Percentiles rank a stretch among this genome's conserved stretches.
Evolutionary conservation across 2,113 vertebrate genomes (phyloP).

Genomic region (Progne subis): DNA sequence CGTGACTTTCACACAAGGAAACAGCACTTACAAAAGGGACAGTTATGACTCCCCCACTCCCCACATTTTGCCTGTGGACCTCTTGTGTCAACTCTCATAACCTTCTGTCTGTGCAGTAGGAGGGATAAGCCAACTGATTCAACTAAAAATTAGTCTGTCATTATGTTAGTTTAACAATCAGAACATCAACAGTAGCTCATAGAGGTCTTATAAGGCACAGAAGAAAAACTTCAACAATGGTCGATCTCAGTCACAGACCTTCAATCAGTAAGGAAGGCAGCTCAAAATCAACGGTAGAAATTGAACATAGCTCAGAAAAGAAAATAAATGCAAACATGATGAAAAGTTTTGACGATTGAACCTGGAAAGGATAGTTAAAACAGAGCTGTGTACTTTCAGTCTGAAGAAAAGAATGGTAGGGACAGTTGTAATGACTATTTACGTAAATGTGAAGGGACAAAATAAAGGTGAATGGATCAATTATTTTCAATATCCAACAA

Average conservation of each 20-base stretch:
- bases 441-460: neutral
- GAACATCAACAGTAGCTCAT: neutral
- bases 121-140: neutral
- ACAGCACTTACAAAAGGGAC: neutral
- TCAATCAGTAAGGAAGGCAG: neutral
- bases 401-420: neutral
- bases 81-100: neutral
- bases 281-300: neutral
- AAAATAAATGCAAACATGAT: neutral
- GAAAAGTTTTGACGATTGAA: neutral
- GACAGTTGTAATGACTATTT: neutral
- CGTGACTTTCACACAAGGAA: neutral
- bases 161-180: neutral
- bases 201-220: neutral
- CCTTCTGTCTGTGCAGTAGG: neutral
- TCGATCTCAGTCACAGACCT: neutral
- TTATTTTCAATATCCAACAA: neutral
- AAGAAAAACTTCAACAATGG: neutral
- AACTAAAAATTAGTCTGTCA: neutral
- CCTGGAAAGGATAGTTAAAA: neutral
- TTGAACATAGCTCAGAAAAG: neutral
- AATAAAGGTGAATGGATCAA: neutral
- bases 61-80: neutral
- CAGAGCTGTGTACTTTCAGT: neutral
- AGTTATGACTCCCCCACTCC: neutral